Evolutionary conservation across 2,113 vertebrate species (phyloP).

Genomic region (Petrocephalus zakoni): DNA sequence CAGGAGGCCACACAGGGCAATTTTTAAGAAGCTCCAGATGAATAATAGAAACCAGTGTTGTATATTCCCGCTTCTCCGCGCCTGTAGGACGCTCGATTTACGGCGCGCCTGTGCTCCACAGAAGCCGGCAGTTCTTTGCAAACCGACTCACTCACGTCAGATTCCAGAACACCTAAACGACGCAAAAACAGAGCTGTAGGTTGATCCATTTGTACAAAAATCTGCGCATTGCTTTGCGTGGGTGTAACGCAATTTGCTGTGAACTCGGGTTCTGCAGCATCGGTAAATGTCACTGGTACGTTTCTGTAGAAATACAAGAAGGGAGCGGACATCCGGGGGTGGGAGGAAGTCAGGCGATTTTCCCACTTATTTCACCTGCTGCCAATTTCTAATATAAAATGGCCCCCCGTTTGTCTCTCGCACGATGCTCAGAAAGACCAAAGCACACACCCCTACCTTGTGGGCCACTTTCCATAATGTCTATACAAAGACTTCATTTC

Average conservation of each 20-base stretch:
- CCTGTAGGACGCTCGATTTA: background rate
- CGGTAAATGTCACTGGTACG: background rate
- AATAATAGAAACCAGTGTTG: background rate
- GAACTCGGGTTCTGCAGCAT: background rate
- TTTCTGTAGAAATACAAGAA: background rate
- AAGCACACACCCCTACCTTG: background rate
- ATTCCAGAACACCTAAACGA: background rate
- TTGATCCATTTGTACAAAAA: background rate
- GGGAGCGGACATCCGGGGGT: background rate
- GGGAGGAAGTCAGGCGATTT: background rate
- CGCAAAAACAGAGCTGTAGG: background rate
- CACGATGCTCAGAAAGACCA: background rate
- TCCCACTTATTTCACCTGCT: background rate
- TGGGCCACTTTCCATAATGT: background rate
- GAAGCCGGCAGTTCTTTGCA: background rate
- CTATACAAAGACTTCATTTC: background rate
- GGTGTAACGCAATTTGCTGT: background rate
- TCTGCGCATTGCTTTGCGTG: background rate
- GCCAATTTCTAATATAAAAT: background rate
- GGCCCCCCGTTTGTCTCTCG: background rate
- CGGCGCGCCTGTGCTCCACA: background rate
- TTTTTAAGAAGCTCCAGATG: background rate
- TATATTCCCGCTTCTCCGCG: background rate
- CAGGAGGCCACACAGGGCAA: background rate
- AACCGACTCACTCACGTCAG: background rate